Percentiles rank a stretch among this genome's conserved stretches.
Evolutionary conservation across 2,888 invertebrate genomes (phyloP).

Genomic region (Caenorhabditis sp.): DNA sequence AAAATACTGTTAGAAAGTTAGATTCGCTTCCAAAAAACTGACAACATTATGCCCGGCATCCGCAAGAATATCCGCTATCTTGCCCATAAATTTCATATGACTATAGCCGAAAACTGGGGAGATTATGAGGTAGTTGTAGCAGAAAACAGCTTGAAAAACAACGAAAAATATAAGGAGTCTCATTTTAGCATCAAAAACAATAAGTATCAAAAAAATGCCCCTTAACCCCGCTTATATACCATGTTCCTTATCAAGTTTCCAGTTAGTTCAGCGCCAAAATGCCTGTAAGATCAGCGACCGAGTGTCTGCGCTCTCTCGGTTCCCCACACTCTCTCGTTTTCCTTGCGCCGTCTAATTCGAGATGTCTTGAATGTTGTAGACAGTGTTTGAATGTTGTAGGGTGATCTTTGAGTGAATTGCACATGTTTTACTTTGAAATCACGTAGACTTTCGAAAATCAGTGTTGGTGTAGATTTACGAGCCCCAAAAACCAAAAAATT

Average conservation of each 20-base stretch:
- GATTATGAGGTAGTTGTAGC: constrained; percentile 60
- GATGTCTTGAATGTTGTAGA: constrained; percentile 12
- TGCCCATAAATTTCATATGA: constrained; percentile 64
- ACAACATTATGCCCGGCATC: constrained; percentile 70
- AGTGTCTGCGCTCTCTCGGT: constrained; percentile 10
- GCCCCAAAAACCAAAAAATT: neutral
- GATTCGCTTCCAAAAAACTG: no score
- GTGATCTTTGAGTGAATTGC: neutral
- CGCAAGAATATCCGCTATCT: constrained; percentile 58
- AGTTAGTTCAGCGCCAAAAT: constrained; percentile 39
- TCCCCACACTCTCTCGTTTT: neutral
- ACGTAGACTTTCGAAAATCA: no score
- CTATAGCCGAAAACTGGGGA: constrained; percentile 60
- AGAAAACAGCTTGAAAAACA: neutral
- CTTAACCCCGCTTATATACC: constrained; percentile 4
- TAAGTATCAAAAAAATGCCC: neutral
- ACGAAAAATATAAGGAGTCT: constrained; percentile 9
- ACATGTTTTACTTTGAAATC: neutral
- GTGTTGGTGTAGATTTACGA: neutral
- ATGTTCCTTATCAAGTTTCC: constrained; percentile 2
- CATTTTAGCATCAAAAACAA: neutral
- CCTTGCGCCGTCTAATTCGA: constrained; percentile 8
- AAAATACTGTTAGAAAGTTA: no score
- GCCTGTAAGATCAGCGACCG: constrained; percentile 30
- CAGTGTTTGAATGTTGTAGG: neutral